Evolutionary conservation across 2,888 invertebrate species (phyloP).

Genomic region (Euclidia mi): DNA sequence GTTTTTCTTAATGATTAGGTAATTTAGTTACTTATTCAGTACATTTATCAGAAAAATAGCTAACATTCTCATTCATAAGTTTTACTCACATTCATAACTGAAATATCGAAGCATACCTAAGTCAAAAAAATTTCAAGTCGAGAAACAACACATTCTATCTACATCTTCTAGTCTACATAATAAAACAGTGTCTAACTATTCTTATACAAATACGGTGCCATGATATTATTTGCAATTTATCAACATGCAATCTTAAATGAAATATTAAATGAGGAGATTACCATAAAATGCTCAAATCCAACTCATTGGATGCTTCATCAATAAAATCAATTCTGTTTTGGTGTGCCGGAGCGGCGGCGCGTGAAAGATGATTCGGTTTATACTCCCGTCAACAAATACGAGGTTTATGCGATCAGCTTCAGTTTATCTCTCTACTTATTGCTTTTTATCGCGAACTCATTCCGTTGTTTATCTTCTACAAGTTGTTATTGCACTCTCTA

Average conservation of each 20-base stretch:
- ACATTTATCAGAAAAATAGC: no score
- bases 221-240: no score
- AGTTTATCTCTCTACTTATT: conserved; percentile 77
- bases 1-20: no score
- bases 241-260: background rate
- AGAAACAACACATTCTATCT: no score
- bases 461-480: conserved; percentile 75
- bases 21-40: no score
- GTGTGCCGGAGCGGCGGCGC: conserved; percentile 53
- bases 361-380: conserved; percentile 72
- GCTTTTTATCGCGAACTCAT: conserved; percentile 78
- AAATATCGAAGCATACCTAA: no score
- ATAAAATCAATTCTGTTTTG: conserved; percentile 70
- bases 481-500: conserved; percentile 73
- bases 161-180: no score
- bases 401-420: conserved; percentile 66
- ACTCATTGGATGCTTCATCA: conserved; percentile 50
- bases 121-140: no score
- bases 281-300: conserved; percentile 15
- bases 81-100: no score
- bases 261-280: conserved; percentile 10
- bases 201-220: no score
- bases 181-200: no score
- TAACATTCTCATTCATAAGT: no score
- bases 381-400: conserved; percentile 68